Evolutionary conservation across 2,113 vertebrate species (phyloP).

Genomic region (Shinisaurus crocodilurus): DNA sequence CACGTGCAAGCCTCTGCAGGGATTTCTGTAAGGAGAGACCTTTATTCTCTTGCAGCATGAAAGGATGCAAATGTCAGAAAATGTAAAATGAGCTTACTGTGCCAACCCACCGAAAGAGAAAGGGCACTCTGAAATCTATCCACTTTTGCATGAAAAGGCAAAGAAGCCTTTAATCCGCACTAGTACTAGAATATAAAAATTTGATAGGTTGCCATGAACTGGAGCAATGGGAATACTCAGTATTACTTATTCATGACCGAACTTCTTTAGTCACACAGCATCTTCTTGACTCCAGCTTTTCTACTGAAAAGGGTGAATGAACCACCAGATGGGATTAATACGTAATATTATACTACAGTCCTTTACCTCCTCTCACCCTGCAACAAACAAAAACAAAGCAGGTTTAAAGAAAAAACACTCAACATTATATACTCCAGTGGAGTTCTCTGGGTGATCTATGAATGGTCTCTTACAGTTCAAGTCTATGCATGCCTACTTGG

Average conservation of each 20-base stretch:
- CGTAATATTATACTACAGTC: background rate
- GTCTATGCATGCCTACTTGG: background rate
- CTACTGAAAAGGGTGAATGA: constrained; percentile 8
- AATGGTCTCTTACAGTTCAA: background rate
- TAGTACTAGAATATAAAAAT: constrained; percentile 1
- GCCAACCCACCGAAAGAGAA: constrained; percentile 1
- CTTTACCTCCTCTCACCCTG: background rate
- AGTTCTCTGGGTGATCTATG: background rate
- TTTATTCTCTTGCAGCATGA: background rate
- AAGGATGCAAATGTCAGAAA: constrained; percentile 24
- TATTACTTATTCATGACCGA: constrained; percentile 20
- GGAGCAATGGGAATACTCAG: constrained; percentile 5
- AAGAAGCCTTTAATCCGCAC: constrained; percentile 18
- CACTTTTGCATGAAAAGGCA: background rate
- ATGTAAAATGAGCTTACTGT: constrained; percentile 24
- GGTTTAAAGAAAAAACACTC: background rate
- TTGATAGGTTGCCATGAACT: constrained; percentile 10
- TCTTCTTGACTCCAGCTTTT: background rate
- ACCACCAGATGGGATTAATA: constrained; percentile 1
- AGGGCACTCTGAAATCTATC: constrained; percentile 19
- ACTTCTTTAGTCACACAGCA: constrained; percentile 8
- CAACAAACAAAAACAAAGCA: background rate
- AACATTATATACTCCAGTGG: background rate
- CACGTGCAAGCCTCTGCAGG: background rate
- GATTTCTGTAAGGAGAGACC: constrained; percentile 13